These are phyloP conservation scores for Percopsis omiscomaycus DNA, from an alignment of 2,797 vertebrate genomes.

Conservation along the genomic window DNA sequence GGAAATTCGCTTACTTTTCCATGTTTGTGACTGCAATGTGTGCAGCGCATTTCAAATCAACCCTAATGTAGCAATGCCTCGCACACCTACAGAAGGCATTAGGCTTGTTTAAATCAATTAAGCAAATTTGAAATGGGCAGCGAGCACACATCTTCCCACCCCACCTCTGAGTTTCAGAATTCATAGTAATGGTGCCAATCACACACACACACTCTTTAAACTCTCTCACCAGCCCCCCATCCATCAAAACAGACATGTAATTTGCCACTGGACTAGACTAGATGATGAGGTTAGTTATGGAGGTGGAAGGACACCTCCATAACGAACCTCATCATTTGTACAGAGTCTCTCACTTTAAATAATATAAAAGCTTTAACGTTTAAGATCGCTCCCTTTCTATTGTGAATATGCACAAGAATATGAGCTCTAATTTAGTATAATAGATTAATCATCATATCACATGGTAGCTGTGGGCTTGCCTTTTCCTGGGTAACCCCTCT, in stretches of 20 bases:
- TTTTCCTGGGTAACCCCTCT: background rate
- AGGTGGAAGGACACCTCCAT: conserved; percentile 32
- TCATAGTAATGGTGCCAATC: background rate
- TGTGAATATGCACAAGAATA: background rate
- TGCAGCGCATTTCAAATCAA: conserved; percentile 75
- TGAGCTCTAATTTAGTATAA: too few species aligned
- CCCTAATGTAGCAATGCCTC: conserved; percentile 65
- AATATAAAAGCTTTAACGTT: background rate
- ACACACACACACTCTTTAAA: background rate
- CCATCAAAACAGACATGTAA: conserved; percentile 6
- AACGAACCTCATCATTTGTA: conserved; percentile 40
- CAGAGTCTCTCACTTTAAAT: conserved; percentile 4
- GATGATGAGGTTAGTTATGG: too few species aligned
- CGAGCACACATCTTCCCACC: conserved; percentile 65
- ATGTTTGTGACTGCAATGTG: conserved; percentile 58
- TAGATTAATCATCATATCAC: too few species aligned
- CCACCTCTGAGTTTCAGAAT: conserved; percentile 21
- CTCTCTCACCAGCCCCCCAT: background rate
- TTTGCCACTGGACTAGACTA: background rate
- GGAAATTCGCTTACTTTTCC: conserved; percentile 73
- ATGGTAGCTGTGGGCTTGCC: background rate
- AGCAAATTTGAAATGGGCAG: conserved; percentile 76
- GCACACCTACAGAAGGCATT: conserved; percentile 75
- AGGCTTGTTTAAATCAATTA: conserved; percentile 83
- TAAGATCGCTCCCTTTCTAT: background rate